A percentile compares a stretch with the other conserved stretches of the same genome.
These are phyloP conservation scores for Ictalurus punctatus DNA, from an alignment of 2,113 vertebrate genomes.

Conservation along the genomic window DNA sequence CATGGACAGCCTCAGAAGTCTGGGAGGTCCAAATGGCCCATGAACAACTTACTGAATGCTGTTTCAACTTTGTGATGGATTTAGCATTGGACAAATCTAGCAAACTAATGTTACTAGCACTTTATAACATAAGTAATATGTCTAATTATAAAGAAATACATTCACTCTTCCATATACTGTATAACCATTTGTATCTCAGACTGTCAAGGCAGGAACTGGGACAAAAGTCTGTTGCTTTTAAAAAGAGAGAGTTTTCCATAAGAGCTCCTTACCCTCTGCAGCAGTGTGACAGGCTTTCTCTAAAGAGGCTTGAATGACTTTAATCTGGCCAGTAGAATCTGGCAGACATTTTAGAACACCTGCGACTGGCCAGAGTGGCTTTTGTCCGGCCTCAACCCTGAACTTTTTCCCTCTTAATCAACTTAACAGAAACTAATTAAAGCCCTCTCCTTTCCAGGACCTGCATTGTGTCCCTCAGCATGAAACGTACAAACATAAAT, in stretches of 20 bases:
- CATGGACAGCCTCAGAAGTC: not conserved
- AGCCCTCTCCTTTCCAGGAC: constrained; percentile 70
- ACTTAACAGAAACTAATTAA: constrained; percentile 81
- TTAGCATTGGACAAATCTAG: not conserved
- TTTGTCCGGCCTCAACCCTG: constrained; percentile 71
- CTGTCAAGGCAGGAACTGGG: not conserved
- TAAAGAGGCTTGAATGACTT: constrained; percentile 60
- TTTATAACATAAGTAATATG: not conserved
- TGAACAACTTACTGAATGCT: constrained; percentile 16
- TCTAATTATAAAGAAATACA: not conserved
- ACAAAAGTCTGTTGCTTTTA: constrained; percentile 14
- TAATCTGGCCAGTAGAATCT: constrained; percentile 74
- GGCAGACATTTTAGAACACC: constrained; percentile 69
- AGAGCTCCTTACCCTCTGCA: constrained; percentile 15
- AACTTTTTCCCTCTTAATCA: constrained; percentile 76
- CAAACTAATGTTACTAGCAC: not conserved
- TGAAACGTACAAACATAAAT: constrained; percentile 55
- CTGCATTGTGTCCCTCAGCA: constrained; percentile 45
- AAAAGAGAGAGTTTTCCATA: constrained; percentile 24
- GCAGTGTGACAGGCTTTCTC: constrained; percentile 40
- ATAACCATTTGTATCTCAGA: not conserved
- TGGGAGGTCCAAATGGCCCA: constrained; percentile 40
- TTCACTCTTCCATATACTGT: not conserved
- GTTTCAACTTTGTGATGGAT: not conserved
- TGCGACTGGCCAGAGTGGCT: constrained; percentile 71